These are phyloP conservation scores for rat (Rattus norvegicus) DNA, from an alignment of 2,113 vertebrate genomes.

Conservation along the genomic window GRCr8 NC_086029.1:93065501-93066000, in stretches of 20 bases:
- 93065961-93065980: not conserved
- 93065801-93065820: not conserved
- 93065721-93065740: not conserved
- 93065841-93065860: constrained; percentile 8
- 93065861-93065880: not conserved
- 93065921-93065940: not conserved
- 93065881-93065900: not conserved
- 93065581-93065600: not conserved
- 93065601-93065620: not conserved
- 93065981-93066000: not conserved
- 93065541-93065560: not conserved
- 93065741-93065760: not conserved
- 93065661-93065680: not conserved
- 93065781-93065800: not conserved
- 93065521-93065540: not conserved
- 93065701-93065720: not conserved
- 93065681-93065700: not conserved
- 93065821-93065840: not conserved
- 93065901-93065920: constrained; percentile 9
- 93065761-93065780: not conserved
- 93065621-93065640: not conserved
- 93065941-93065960: not conserved
- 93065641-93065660: not conserved
- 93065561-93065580: not conserved
- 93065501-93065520: not conserved